Conservation (phyloP, 2,113 vertebrate genomes). For the Ceyx margarethae region DNA sequence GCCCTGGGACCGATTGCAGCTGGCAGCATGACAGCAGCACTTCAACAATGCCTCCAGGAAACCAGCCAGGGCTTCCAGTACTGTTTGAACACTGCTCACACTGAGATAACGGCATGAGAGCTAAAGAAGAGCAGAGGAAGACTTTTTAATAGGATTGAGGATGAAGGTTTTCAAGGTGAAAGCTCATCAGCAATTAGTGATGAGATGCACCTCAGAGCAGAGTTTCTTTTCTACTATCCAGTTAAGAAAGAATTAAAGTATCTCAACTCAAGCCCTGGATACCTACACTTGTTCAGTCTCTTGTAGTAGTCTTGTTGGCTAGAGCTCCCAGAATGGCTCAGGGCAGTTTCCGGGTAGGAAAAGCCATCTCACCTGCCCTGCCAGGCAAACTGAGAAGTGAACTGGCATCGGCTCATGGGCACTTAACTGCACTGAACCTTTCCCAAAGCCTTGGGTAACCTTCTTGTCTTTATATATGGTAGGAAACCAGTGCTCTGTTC, state of each 20-base stretch:
- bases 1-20: neutral
- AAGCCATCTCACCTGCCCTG: neutral
- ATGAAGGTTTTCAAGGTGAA: neutral
- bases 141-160: neutral
- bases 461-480: neutral
- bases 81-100: neutral
- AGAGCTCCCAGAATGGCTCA: neutral
- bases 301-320: neutral
- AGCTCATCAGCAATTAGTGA: neutral
- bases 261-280: neutral
- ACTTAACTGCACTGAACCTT: neutral
- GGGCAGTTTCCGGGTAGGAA: neutral
- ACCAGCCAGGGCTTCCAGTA: neutral
- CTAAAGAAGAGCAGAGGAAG: neutral
- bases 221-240: neutral
- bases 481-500: neutral
- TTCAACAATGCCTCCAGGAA: slow-evolving; percentile 15
- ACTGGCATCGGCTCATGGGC: neutral
- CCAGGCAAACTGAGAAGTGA: neutral
- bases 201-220: neutral
- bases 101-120: neutral
- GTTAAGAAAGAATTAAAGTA: neutral
- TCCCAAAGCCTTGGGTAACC: neutral
- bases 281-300: neutral
- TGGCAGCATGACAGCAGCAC: slow-evolving; percentile 13